Conservation (phyloP, 2,113 vertebrate species). For the Megaptera novaeangliae region DNA sequence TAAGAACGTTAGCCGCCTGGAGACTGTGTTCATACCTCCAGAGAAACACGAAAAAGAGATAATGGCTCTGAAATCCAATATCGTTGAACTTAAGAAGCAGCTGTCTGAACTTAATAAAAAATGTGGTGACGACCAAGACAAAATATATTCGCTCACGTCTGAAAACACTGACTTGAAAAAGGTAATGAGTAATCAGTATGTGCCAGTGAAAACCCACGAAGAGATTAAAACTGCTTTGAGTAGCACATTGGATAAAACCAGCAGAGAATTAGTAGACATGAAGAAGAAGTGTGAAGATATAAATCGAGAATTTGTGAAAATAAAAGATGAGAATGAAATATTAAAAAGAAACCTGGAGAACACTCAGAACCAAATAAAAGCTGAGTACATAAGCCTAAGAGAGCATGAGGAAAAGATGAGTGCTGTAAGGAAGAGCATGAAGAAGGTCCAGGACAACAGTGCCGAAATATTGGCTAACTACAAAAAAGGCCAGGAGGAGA, state of each 20-base stretch:
- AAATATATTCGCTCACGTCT: conserved; percentile 72
- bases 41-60: conserved; percentile 83
- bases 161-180: conserved; percentile 84
- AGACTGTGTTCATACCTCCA: conserved; percentile 78
- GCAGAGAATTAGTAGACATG: conserved; percentile 81
- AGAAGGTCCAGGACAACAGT: conserved; percentile 48
- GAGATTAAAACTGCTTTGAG: conserved; percentile 81
- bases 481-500: conserved; percentile 82
- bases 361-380: conserved; percentile 79
- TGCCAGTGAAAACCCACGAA: conserved; percentile 83
- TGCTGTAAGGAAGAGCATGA: conserved; percentile 61
- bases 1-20: conserved; percentile 79
- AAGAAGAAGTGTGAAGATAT: conserved; percentile 79
- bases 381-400: conserved; percentile 78
- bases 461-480: conserved; percentile 43
- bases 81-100: conserved; percentile 80
- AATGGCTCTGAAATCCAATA: conserved; percentile 78
- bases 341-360: conserved; percentile 83
- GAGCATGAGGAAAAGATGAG: conserved; percentile 80
- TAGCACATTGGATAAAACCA: conserved; percentile 82
- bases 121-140: conserved; percentile 79
- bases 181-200: conserved; percentile 81
- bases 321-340: conserved; percentile 84
- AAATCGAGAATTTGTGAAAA: conserved; percentile 80
- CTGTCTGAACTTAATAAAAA: conserved; percentile 81